Percentiles rank a stretch among this genome's conserved stretches.
These are phyloP conservation scores for Bactericera cockerelli DNA, from an alignment of 1,140 invertebrate species.

Conservation along the genomic window DNA sequence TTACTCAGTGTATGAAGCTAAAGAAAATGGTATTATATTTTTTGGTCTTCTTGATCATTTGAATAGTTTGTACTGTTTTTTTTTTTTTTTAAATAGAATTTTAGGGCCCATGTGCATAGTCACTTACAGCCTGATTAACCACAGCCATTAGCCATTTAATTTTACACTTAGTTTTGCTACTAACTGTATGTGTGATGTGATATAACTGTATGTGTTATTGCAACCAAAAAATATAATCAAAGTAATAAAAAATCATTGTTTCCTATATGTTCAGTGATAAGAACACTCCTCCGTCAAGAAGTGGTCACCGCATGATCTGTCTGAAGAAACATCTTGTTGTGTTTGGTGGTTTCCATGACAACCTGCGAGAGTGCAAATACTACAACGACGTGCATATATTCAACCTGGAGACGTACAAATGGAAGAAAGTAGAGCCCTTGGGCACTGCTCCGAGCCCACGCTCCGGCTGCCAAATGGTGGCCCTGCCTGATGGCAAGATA, in stretches of 20 bases:
- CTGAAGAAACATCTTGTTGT: slow-evolving; percentile 64
- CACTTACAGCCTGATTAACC: no score
- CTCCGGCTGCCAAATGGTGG: slow-evolving; percentile 54
- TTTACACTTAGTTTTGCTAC: no score
- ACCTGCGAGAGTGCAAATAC: slow-evolving; percentile 71
- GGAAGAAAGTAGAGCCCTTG: slow-evolving; percentile 53
- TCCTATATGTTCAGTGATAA: slow-evolving; percentile 32
- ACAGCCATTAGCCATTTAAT: no score
- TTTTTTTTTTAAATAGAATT: no score
- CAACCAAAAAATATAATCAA: neutral
- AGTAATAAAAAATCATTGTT: slow-evolving; percentile 4
- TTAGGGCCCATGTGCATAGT: no score
- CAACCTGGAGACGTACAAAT: slow-evolving; percentile 60
- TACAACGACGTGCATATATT: slow-evolving; percentile 79
- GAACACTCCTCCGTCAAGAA: slow-evolving; percentile 66
- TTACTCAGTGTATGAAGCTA: no score
- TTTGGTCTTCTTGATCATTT: no score
- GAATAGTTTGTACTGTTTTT: no score
- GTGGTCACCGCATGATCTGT: slow-evolving; percentile 76
- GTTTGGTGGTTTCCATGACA: slow-evolving; percentile 88
- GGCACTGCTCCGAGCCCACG: slow-evolving; percentile 48
- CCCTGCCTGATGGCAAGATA: slow-evolving; percentile 43
- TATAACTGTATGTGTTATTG: neutral
- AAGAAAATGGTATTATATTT: no score
- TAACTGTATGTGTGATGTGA: no score